These are phyloP conservation scores for Micropoecilia bifurca DNA, from an alignment of 2,797 vertebrate species.

Conservation along the genomic window DNA sequence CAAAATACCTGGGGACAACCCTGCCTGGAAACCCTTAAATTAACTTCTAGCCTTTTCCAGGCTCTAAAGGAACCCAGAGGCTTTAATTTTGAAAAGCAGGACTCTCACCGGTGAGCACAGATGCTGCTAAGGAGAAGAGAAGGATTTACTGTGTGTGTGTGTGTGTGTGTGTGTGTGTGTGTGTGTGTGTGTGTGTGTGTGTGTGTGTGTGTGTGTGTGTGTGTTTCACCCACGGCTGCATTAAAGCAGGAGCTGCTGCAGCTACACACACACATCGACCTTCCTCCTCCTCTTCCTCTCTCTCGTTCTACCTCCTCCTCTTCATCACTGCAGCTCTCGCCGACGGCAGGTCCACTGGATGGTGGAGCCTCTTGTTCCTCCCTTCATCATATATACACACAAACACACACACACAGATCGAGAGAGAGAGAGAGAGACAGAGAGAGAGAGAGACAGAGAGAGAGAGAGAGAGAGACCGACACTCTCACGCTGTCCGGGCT, in stretches of 20 bases:
- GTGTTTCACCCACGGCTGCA: constrained; percentile 70
- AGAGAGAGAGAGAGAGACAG: neutral
- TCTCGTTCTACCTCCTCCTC: constrained; percentile 18
- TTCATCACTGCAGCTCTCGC: constrained; percentile 57
- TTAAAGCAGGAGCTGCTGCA: constrained; percentile 75
- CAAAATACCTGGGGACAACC: too few relatives aligned
- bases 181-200: constrained; percentile 13
- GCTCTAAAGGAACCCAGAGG: neutral
- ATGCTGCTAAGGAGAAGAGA: constrained; percentile 14
- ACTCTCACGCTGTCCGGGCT: constrained; percentile 16
- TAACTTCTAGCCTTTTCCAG: neutral
- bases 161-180: constrained; percentile 15
- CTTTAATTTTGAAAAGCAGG: constrained; percentile 69
- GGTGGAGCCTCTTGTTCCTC: constrained; percentile 36
- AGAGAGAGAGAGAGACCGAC: neutral
- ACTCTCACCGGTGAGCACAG: constrained; percentile 31
- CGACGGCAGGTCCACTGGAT: constrained; percentile 54
- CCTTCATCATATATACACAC: neutral
- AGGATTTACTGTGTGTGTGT: constrained; percentile 47
- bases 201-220: too few relatives aligned
- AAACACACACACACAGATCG: neutral
- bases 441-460: too few relatives aligned
- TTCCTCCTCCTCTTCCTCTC: constrained; percentile 41
- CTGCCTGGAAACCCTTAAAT: neutral
- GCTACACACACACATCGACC: constrained; percentile 68